A percentile compares a stretch with the other conserved stretches of the same genome.
These are phyloP conservation scores for Calonectris borealis DNA, from an alignment of 2,113 vertebrate species.

Conservation along the genomic window DNA sequence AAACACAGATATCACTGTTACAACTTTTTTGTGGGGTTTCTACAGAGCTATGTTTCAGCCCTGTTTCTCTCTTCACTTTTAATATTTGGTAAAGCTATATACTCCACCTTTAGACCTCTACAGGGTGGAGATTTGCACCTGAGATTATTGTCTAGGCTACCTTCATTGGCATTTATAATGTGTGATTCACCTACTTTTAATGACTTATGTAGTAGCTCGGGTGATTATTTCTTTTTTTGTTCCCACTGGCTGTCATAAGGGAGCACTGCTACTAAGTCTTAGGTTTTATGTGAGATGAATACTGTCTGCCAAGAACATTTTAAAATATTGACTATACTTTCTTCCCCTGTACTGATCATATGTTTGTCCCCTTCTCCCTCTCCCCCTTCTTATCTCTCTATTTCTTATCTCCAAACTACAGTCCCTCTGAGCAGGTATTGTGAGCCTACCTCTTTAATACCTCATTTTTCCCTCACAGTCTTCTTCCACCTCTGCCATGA, in stretches of 20 bases:
- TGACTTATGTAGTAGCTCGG: not conserved
- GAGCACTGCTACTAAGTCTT: not conserved
- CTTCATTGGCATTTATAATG: not conserved
- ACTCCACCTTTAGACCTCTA: not conserved
- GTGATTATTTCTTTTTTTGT: not conserved
- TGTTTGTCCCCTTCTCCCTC: not conserved
- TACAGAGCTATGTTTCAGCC: not conserved
- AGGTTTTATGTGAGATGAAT: not conserved
- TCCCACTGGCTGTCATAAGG: not conserved
- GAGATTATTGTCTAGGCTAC: not conserved
- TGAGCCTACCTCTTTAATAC: not conserved
- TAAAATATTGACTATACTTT: not conserved
- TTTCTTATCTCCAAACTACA: not conserved
- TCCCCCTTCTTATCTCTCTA: not conserved
- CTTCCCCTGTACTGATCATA: not conserved
- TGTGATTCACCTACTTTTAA: not conserved
- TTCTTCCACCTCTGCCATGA: not conserved
- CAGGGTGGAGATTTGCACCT: not conserved
- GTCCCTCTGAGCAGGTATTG: not conserved
- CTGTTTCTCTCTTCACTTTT: not conserved
- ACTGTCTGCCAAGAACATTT: not conserved
- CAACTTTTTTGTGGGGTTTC: not conserved
- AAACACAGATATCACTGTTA: not conserved
- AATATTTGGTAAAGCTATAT: not conserved
- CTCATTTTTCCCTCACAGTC: not conserved